A percentile compares a stretch with the other conserved stretches of the same genome.
These are phyloP conservation scores for Hafferia zeledoni DNA, from an alignment of 2,797 vertebrate species.

Conservation along the genomic window DNA sequence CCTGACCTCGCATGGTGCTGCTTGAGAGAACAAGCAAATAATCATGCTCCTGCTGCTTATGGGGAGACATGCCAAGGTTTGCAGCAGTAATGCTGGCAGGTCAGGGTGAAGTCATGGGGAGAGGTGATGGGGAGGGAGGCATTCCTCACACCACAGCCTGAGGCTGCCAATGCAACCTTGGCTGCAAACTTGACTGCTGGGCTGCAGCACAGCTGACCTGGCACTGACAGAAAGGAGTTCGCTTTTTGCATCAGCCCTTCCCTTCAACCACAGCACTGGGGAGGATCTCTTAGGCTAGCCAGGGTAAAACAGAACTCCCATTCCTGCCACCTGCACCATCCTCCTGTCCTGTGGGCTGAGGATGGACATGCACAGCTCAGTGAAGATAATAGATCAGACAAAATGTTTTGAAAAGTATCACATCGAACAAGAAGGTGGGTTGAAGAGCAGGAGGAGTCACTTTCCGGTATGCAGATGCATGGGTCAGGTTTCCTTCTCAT, in stretches of 20 bases:
- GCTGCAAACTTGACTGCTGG: not conserved
- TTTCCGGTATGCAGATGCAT: not conserved
- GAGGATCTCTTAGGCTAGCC: not conserved
- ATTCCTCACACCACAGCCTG: not conserved
- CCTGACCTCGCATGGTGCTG: not conserved
- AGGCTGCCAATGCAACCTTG: accelerated
- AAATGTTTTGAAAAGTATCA: not conserved
- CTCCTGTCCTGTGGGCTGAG: not conserved
- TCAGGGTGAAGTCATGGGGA: not conserved
- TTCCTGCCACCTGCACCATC: not conserved
- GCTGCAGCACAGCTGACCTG: not conserved
- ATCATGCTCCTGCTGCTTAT: not conserved
- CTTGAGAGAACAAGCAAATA: not conserved
- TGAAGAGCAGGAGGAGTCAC: not conserved
- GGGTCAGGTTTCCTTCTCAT: not conserved
- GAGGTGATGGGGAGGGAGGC: not conserved
- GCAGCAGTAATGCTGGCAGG: not conserved
- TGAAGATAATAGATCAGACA: not conserved
- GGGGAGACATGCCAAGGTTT: not conserved
- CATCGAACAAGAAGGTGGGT: not conserved
- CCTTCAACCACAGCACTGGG: not conserved
- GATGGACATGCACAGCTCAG: not conserved
- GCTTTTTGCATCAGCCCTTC: not conserved
- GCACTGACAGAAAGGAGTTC: not conserved
- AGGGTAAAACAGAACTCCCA: not conserved